Conservation (phyloP, 2,797 vertebrate genomes). For the Peromyscus aztecus region DNA sequence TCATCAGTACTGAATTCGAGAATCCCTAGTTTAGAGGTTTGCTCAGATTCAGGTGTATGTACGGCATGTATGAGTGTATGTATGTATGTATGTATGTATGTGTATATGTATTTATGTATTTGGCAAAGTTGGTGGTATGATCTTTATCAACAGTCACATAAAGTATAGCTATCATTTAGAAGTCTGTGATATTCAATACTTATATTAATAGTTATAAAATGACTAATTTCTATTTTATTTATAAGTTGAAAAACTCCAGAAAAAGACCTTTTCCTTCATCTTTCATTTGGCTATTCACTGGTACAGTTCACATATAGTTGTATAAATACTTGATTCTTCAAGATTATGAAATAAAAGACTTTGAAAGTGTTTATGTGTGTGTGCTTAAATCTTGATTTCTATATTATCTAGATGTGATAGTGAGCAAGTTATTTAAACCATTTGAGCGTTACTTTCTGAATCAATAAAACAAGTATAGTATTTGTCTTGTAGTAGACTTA, state of each 20-base stretch:
- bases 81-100: neutral
- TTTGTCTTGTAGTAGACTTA: neutral
- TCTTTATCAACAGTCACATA: constrained; percentile 33
- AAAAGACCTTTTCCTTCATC: neutral
- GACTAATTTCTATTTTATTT: constrained; percentile 60
- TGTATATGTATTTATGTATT: neutral
- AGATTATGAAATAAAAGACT: constrained; percentile 30
- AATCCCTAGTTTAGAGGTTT: neutral
- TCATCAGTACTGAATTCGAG: neutral
- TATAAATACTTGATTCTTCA: constrained; percentile 37
- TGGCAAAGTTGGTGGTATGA: neutral
- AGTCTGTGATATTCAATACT: constrained; percentile 54
- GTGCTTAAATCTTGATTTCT: constrained; percentile 35
- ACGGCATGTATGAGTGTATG: neutral
- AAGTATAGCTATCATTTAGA: constrained; percentile 24
- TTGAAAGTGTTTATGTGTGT: neutral
- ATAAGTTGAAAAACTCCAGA: constrained; percentile 48
- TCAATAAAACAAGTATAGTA: neutral
- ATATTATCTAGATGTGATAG: constrained; percentile 7
- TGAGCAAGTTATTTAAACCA: constrained; percentile 24
- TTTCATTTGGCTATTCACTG: constrained; percentile 41
- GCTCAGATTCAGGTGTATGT: neutral
- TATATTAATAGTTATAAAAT: constrained; percentile 41
- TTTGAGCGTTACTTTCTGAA: constrained; percentile 16
- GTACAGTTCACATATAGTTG: constrained; percentile 11